These are phyloP conservation scores for Epinephelus fuscoguttatus DNA, from an alignment of 2,113 vertebrate genomes.

Conservation along the genomic window DNA sequence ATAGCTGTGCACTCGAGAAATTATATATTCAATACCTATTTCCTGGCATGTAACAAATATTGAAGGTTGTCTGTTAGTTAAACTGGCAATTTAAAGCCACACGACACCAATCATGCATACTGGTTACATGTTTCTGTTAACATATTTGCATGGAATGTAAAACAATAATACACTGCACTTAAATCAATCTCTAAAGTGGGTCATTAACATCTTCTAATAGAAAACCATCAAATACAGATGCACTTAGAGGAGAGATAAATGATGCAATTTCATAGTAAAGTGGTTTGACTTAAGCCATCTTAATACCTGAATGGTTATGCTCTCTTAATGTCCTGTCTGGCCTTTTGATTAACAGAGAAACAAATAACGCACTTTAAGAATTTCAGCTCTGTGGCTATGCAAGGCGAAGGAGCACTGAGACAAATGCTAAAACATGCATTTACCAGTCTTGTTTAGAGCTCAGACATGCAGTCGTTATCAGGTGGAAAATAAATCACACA, in stretches of 20 bases:
- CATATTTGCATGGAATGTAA: background rate
- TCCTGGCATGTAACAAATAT: background rate
- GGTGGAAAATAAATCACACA: constrained; percentile 12
- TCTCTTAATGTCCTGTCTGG: background rate
- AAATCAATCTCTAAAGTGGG: too few relatives aligned
- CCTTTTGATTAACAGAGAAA: background rate
- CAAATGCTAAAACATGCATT: background rate
- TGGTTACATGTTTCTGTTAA: background rate
- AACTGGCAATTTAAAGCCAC: background rate
- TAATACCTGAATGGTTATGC: background rate
- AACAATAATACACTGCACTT: too few relatives aligned
- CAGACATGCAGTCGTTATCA: background rate
- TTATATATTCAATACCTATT: too few relatives aligned
- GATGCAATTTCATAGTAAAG: too few relatives aligned
- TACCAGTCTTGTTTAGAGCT: background rate
- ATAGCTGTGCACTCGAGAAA: background rate
- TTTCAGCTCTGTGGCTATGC: background rate
- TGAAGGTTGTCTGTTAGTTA: background rate
- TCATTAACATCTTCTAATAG: too few relatives aligned
- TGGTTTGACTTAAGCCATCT: background rate
- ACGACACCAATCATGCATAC: background rate
- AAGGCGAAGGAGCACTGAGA: background rate
- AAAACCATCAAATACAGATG: background rate
- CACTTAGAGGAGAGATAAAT: background rate
- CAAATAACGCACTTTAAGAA: background rate